These are phyloP conservation scores for Pandemis heparana DNA, from an alignment of 2,888 invertebrate genomes.

Conservation along the genomic window DNA sequence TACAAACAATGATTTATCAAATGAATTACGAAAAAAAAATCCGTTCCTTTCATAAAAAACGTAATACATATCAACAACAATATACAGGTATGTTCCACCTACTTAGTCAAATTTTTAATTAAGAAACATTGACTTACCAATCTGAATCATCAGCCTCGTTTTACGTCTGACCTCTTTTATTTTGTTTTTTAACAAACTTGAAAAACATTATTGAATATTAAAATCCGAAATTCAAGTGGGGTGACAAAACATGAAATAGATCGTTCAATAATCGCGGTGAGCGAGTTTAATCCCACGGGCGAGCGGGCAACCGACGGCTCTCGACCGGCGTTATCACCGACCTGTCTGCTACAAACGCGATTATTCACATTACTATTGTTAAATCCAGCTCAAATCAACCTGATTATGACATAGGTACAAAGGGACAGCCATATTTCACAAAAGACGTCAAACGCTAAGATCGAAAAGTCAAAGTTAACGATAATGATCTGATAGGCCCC, in stretches of 20 bases:
- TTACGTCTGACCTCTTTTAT: neutral
- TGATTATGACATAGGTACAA: conserved; percentile 7
- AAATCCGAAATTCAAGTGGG: conserved; percentile 44
- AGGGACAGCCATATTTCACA: neutral
- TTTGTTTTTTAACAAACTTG: neutral
- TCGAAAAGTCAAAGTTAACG: conserved; percentile 3
- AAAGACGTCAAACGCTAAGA: neutral
- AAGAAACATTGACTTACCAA: neutral
- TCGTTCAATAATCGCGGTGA: conserved; percentile 56
- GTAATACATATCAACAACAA: no score
- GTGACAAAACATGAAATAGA: conserved; percentile 56
- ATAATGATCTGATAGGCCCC: neutral
- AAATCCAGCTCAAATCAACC: neutral
- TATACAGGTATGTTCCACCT: no score
- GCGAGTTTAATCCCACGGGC: conserved; percentile 52
- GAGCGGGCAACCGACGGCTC: conserved; percentile 51
- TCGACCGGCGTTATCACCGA: conserved; percentile 47
- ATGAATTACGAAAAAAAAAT: no score
- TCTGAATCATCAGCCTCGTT: neutral
- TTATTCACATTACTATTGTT: neutral
- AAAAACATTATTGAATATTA: conserved; percentile 53
- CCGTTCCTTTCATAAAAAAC: no score
- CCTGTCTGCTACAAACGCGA: conserved; percentile 39
- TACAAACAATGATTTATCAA: no score
- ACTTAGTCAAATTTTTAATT: no score